Evolutionary conservation across 2,888 invertebrate genomes (phyloP), one percentile per base, ranked within the genome.

Genomic region (Ptychoptera contaminata): DNA sequence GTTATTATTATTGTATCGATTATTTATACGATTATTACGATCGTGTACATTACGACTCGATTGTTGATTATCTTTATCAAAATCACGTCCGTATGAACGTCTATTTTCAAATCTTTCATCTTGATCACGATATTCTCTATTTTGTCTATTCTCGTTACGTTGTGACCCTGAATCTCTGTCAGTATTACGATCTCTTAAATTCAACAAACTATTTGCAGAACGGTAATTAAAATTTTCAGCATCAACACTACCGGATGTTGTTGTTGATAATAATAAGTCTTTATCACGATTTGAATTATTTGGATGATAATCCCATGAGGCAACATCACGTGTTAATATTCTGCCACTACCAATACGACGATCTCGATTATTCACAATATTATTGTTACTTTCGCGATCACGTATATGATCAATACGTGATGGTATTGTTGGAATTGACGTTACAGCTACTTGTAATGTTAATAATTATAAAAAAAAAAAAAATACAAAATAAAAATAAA

Each of bases 301-400:
- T 16, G 55, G 49, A 37, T 53, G 50, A 50, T 53, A 60, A 53
- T 74, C 74, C 74, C 74, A 74, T 48, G 57, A 59, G 3, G n/a
- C n/a, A 14, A 60, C 60, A 46, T 63, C 67, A 30, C 82, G 73
- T 48, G 80, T 72, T 67, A 79, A 70, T 49, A 91, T 78, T 9
- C 91, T 78, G 0, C 91, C 90, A 54, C 88, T 88, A 6, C 90
- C 90, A 56, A 90, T 87, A 39, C 88, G 79, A 14, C 78, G 68
- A 46, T 64, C 53, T 7, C 55, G 50, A 14, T 35, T 42, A 29
- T 42, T 42, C 16, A 35, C 12, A 61, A 62, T 8, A 63, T 48
- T 37, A 16, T 37, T 37, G 37, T 10, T 37, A 16, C 15, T 38
- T 46, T 68, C 67, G 10, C 65, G 62, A 52, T 66, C 43, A 14